Conservation (phyloP, 2,113 vertebrate genomes). For the Spea bombifrons region DNA sequence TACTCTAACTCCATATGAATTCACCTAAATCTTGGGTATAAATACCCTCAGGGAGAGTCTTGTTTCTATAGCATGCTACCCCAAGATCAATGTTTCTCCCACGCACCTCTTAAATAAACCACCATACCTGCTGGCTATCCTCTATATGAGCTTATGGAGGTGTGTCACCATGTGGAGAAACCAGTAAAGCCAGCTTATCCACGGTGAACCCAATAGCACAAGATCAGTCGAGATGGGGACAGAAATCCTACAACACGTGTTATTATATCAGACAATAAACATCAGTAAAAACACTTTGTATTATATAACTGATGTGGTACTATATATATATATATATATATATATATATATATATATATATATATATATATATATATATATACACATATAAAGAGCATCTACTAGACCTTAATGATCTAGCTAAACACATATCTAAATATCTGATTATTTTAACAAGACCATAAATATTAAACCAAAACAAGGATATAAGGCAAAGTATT, state of each 20-base stretch:
- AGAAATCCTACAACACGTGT: background rate
- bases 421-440: too few species aligned
- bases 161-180: slow-evolving; percentile 17
- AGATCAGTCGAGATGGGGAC: background rate
- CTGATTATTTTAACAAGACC: too few species aligned
- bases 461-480: too few species aligned
- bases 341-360: too few species aligned
- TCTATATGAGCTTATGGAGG: slow-evolving; percentile 20
- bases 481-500: too few species aligned
- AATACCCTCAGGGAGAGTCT: slow-evolving; percentile 26
- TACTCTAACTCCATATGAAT: too few species aligned
- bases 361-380: too few species aligned
- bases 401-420: too few species aligned
- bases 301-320: too few species aligned
- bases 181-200: slow-evolving; percentile 13
- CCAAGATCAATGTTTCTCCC: slow-evolving; percentile 19
- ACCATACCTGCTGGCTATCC: slow-evolving; percentile 28
- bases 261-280: background rate
- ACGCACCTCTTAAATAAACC: slow-evolving; percentile 45
- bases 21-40: too few species aligned
- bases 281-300: background rate
- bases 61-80: slow-evolving; percentile 9
- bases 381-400: too few species aligned
- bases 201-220: background rate
- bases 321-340: too few species aligned